Evolutionary conservation across 1,140 invertebrate species (phyloP).

Genomic region (Drosophila fuyamai): DNA sequence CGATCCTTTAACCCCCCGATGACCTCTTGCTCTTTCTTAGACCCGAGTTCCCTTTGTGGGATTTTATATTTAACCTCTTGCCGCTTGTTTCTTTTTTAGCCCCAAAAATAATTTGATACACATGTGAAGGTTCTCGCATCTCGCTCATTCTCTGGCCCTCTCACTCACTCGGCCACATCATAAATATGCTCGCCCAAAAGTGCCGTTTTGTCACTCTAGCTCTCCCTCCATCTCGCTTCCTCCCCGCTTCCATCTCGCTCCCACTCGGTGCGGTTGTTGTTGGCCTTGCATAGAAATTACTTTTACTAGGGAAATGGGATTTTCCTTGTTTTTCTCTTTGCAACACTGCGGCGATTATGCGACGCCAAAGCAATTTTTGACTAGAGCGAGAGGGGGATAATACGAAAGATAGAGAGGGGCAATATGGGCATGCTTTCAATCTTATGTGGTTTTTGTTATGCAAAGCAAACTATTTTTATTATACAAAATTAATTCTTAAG

Average conservation of each 20-base stretch:
- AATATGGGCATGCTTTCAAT: conserved; percentile 3
- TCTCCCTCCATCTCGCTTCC: background rate
- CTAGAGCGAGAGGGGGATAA: conserved; percentile 1
- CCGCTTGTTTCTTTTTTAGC: conserved; percentile 43
- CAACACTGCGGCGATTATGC: conserved; percentile 56
- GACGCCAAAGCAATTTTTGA: conserved; percentile 62
- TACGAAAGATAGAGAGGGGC: background rate
- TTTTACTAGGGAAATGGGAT: conserved; percentile 45
- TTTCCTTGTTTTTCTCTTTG: conserved; percentile 42
- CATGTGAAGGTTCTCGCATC: conserved; percentile 13
- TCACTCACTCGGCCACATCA: conserved; percentile 54
- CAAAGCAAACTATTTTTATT: background rate
- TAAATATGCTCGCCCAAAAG: conserved; percentile 67
- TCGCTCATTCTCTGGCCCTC: background rate
- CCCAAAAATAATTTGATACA: conserved; percentile 49
- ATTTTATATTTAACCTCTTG: conserved; percentile 38
- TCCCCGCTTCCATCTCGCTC: background rate
- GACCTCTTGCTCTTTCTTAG: background rate
- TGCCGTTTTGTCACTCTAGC: conserved; percentile 61
- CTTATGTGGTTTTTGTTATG: background rate
- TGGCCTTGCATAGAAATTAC: conserved; percentile 66
- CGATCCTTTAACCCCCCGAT: conserved; percentile 1
- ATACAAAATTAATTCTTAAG: background rate
- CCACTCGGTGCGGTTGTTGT: conserved; percentile 2
- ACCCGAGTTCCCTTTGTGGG: conserved; percentile 2